Base-by-base conservation (phyloP, 2,888 invertebrate species). In the Ferdinandea cuprea region DNA sequence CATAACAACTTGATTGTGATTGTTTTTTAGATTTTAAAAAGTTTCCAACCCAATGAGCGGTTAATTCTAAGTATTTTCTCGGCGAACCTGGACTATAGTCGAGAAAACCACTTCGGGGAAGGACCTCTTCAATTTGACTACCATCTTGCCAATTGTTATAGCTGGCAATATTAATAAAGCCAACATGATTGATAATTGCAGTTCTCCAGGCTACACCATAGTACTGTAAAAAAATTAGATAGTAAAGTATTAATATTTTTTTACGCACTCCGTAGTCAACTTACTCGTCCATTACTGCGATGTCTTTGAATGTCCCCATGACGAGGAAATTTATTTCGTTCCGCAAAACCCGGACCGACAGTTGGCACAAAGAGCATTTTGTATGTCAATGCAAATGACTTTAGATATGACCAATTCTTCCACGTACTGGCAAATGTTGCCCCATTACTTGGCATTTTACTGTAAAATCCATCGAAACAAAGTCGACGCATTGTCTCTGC, bases 121-220 rank as follows among this genome's bases (percentile, higher is more conserved):
- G 86, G 2, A 89, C 94, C 42, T 94, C 93, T 88, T 95, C 95
- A 68, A 95, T 94, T 90, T 95, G 95, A 8, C 94, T 94, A 4
- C 95, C 95, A 89, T 95, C 94, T 85, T 94, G 94, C 95, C 95
- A 95, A 87, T 95, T 94, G 88, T 95, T 95, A 87, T 94, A 95
- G 72, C 94, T 94, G 42, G 94, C 94, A 69, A 95, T 93, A 8
- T 93, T 93, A 13, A 95, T 90, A 63, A 93, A 92, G 65, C 91
- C 91, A 8, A 93, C 92, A 19, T 92, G 91, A 50, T 92, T 91
- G 6, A 92, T 90, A 9, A 94, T 89, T 0, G 94, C 94, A 35
- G 92, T 92, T 59, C 92, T 90, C 92, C 94, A 94, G 0, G 93
- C 93, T 0, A 92, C 92, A 73, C 93, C 93, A 87, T 94, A 95